A percentile compares a stretch with the other conserved stretches of the same genome.
These are phyloP conservation scores for Hemiprocne comata DNA, from an alignment of 2,113 vertebrate genomes.

Conservation along the genomic window DNA sequence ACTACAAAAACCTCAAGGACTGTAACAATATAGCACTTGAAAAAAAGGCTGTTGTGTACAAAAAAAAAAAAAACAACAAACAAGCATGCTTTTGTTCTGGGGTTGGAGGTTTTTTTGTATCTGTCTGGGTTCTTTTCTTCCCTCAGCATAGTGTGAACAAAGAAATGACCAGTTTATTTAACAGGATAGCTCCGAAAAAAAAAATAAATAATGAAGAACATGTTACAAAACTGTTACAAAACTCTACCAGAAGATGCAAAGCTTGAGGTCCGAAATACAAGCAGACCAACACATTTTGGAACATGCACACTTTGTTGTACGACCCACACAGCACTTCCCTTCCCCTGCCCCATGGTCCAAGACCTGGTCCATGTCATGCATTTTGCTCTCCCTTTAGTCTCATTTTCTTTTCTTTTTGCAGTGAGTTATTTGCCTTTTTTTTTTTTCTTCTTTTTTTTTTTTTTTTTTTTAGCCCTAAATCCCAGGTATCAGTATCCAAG, in stretches of 20 bases:
- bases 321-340: neutral
- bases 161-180: neutral
- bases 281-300: slow-evolving; percentile 4
- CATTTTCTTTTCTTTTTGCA: neutral
- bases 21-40: neutral
- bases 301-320: slow-evolving; percentile 1
- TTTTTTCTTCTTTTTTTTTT: neutral
- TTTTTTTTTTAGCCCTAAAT: neutral
- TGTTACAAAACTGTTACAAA: slow-evolving; percentile 50
- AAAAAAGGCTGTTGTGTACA: neutral
- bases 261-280: neutral
- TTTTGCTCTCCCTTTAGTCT: neutral
- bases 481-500: slow-evolving; percentile 44
- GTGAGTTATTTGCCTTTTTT: neutral
- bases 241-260: neutral
- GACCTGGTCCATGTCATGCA: neutral
- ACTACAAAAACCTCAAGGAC: slow-evolving; percentile 36
- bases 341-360: neutral
- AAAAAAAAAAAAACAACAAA: neutral
- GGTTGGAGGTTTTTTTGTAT: neutral
- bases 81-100: slow-evolving; percentile 10
- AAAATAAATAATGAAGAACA: neutral
- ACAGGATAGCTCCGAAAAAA: neutral
- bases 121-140: neutral
- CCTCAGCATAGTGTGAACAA: neutral